Percentiles rank a stretch among this genome's conserved stretches.
phyloP scores from a whole-genome alignment of 2,888 invertebrate species.

The Philereme transversata region DNA sequence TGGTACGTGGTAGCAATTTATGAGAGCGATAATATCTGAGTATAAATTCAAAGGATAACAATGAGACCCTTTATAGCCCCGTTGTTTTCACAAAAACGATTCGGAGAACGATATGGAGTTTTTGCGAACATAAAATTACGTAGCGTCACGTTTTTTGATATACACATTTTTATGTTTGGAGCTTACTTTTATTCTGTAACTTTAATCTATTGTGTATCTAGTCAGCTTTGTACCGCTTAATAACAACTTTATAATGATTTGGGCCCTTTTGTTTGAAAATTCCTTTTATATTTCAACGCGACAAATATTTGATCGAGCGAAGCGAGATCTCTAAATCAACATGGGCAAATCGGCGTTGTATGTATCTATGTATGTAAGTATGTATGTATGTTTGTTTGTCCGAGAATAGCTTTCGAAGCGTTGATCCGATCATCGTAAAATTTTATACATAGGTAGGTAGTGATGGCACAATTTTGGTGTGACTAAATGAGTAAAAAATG shows the following conservation, averaged over 20 bases:
- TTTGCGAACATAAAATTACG: slow-evolving; percentile 73
- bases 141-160: slow-evolving; percentile 71
- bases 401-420: too few species aligned
- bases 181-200: slow-evolving; percentile 41
- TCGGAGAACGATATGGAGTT: slow-evolving; percentile 64
- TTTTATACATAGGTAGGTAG: too few species aligned
- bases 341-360: too few species aligned
- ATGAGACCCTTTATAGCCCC: slow-evolving; percentile 80
- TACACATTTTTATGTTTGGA: slow-evolving; percentile 64
- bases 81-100: slow-evolving; percentile 81
- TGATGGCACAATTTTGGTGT: too few species aligned
- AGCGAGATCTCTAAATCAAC: too few species aligned
- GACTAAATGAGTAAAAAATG: too few species aligned
- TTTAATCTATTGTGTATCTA: slow-evolving; percentile 30
- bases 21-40: slow-evolving; percentile 79
- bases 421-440: too few species aligned
- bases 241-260: slow-evolving; percentile 10
- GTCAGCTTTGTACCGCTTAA: too few species aligned
- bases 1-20: slow-evolving; percentile 76
- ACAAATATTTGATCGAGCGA: too few species aligned
- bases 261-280: not conserved
- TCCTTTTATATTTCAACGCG: too few species aligned
- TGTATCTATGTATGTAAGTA: too few species aligned
- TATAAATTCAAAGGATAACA: slow-evolving; percentile 83
- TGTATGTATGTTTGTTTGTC: too few species aligned